Percentiles rank a stretch among this genome's conserved stretches.
Conservation (phyloP, 2,797 vertebrate species). For the Tachyglossus aculeatus region DNA sequence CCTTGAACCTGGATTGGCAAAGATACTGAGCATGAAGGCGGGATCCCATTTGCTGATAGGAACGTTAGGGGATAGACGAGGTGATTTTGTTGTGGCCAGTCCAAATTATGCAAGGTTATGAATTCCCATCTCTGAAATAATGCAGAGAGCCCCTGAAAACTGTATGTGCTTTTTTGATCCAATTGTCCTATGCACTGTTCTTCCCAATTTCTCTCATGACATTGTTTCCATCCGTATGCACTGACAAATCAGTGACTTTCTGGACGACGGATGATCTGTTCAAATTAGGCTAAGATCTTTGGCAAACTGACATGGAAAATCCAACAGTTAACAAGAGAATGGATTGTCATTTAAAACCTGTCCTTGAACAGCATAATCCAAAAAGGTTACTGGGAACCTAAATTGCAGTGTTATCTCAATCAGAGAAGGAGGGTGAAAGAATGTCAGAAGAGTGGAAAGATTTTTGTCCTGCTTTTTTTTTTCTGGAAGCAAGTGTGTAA, state of each 20-base stretch:
- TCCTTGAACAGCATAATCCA: constrained; percentile 5
- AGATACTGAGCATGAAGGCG: constrained; percentile 23
- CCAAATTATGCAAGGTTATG: background rate
- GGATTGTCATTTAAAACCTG: constrained; percentile 39
- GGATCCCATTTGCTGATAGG: background rate
- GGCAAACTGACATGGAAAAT: constrained; percentile 3
- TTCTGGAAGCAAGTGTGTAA: constrained; percentile 12
- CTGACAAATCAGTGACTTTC: background rate
- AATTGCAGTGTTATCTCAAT: background rate
- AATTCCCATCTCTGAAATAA: constrained; percentile 4
- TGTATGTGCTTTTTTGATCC: background rate
- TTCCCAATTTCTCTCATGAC: background rate
- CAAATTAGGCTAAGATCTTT: background rate
- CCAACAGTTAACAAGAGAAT: constrained; percentile 15
- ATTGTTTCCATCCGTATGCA: background rate
- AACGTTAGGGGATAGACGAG: constrained; percentile 4
- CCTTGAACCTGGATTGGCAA: constrained; percentile 24
- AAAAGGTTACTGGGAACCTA: constrained; percentile 3
- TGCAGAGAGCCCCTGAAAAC: background rate
- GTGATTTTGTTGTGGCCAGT: constrained; percentile 9
- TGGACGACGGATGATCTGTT: background rate
- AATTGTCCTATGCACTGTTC: background rate
- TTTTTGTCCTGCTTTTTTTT: rapidly evolving
- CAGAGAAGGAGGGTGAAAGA: background rate
- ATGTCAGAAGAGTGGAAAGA: background rate